Evolutionary conservation across 2,888 invertebrate species (phyloP).

Genomic region (Nomada ferruginata): DNA sequence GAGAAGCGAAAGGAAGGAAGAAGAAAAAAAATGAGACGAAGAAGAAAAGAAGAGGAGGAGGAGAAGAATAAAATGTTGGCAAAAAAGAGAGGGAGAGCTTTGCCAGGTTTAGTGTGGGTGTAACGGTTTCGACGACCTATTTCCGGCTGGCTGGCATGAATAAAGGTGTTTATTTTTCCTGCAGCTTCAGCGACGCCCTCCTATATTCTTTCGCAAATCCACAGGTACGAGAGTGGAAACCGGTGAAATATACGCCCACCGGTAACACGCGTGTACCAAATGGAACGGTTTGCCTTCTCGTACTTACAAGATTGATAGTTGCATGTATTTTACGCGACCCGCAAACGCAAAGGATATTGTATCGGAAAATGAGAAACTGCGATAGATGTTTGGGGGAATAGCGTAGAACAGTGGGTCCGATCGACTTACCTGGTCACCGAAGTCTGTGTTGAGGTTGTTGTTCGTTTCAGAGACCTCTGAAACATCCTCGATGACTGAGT

Average conservation of each 20-base stretch:
- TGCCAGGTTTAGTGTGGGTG: slow-evolving; percentile 44
- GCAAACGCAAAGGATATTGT: neutral
- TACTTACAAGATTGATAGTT: neutral
- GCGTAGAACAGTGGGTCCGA: slow-evolving; percentile 6
- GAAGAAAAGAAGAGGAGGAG: neutral
- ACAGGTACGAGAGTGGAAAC: slow-evolving; percentile 29
- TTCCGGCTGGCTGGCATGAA: slow-evolving; percentile 66
- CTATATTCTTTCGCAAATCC: slow-evolving; percentile 39
- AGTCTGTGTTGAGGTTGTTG: slow-evolving; percentile 71
- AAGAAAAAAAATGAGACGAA: neutral
- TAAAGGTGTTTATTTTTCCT: slow-evolving; percentile 69
- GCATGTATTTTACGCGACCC: slow-evolving; percentile 9
- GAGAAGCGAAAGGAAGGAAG: neutral
- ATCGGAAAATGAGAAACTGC: neutral
- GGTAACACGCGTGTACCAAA: neutral
- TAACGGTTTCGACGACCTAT: slow-evolving; percentile 71
- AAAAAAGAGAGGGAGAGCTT: slow-evolving; percentile 33
- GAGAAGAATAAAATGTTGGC: slow-evolving; percentile 20
- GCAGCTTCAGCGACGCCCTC: slow-evolving; percentile 19
- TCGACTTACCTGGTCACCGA: slow-evolving; percentile 76
- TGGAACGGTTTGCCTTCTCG: neutral
- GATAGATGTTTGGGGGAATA: neutral
- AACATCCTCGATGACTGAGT: slow-evolving; percentile 75
- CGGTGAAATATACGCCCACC: neutral
- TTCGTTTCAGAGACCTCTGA: slow-evolving; percentile 71